Conservation (phyloP, 2,797 vertebrate species). For the Zalophus californianus region DNA sequence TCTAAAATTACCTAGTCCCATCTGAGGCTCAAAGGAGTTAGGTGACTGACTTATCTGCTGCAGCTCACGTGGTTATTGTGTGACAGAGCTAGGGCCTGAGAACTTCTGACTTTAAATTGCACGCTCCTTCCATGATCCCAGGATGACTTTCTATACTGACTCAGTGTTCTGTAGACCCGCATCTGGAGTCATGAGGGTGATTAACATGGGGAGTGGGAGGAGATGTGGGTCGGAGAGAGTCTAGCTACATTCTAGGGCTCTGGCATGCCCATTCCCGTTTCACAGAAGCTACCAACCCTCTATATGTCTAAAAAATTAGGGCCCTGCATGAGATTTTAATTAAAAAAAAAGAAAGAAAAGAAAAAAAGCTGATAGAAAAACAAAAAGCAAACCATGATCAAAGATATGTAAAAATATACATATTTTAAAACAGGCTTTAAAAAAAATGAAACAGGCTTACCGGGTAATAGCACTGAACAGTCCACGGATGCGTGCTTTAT, state of each 20-base stretch:
- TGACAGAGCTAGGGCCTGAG: not conserved
- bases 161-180: not conserved
- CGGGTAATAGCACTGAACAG: conserved; percentile 96
- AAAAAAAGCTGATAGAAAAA: not conserved
- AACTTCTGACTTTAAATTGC: not conserved
- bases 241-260: not conserved
- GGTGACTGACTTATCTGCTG: not conserved
- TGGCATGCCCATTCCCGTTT: not conserved
- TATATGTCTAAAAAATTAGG: not conserved
- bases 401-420: not conserved
- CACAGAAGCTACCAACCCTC: not conserved
- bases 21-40: not conserved
- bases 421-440: conserved; percentile 80
- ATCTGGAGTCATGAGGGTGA: not conserved
- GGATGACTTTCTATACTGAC: not conserved
- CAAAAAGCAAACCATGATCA: not conserved
- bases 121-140: not conserved
- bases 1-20: not conserved
- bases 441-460: conserved; percentile 84
- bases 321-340: not conserved
- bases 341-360: not conserved
- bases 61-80: not conserved
- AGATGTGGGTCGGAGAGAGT: not conserved
- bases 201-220: not conserved
- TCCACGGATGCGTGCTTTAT: conserved; percentile 95